A percentile compares a stretch with the other conserved stretches of the same genome.
Conservation (phyloP, 2,888 invertebrate species). For the Leptopilina drosophilae region DNA sequence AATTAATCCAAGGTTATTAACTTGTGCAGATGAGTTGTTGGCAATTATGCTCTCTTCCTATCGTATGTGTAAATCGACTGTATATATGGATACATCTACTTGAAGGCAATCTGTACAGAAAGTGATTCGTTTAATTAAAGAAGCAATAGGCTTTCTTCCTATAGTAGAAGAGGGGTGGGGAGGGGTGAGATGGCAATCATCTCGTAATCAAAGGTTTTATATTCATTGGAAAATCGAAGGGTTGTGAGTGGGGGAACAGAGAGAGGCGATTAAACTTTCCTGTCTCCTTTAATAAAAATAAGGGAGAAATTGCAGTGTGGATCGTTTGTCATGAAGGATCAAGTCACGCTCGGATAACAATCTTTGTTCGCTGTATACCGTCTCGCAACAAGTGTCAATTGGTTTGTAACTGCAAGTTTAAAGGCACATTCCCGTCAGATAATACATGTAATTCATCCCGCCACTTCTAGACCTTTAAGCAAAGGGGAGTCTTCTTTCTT, state of each 20-base stretch:
- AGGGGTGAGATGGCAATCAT: conserved; percentile 5
- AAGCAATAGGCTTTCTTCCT: conserved; percentile 7
- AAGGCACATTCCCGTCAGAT: conserved; percentile 24
- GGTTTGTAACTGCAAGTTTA: conserved; percentile 27
- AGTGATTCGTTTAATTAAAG: conserved; percentile 40
- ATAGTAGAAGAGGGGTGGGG: not conserved
- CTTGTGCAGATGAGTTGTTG: conserved; percentile 14
- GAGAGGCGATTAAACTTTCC: not conserved
- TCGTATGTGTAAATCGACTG: conserved; percentile 1
- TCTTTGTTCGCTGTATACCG: conserved; percentile 11
- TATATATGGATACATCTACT: conserved; percentile 15
- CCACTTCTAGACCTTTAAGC: not conserved
- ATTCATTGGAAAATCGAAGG: conserved; percentile 20
- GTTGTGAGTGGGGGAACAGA: too few species aligned
- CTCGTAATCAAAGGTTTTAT: conserved; percentile 29
- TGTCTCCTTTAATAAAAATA: conserved; percentile 2
- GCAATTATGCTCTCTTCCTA: conserved; percentile 23
- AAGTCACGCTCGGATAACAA: conserved; percentile 36
- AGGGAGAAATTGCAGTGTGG: conserved; percentile 20
- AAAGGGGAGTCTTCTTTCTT: too few species aligned
- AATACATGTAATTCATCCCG: conserved; percentile 34
- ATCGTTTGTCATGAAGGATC: conserved; percentile 24
- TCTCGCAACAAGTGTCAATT: conserved; percentile 35
- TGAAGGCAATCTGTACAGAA: conserved; percentile 12
- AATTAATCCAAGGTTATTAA: conserved; percentile 30